Evolutionary conservation across 2,888 invertebrate genomes (phyloP).

Genomic region (Criorhina ranunculi): DNA sequence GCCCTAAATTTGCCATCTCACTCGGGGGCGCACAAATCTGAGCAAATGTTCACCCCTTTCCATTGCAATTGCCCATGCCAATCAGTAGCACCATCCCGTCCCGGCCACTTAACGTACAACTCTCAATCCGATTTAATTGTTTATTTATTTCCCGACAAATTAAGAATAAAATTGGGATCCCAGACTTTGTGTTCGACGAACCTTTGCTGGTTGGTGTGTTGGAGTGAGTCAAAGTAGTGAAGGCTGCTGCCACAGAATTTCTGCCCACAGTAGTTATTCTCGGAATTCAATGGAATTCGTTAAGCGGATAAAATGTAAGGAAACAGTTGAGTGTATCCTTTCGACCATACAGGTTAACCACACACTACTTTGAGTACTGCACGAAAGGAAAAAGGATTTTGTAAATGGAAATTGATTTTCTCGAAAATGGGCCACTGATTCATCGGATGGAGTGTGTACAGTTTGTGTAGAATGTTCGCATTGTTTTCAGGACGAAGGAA

Average conservation of each 20-base stretch:
- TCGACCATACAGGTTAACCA: conserved; percentile 15
- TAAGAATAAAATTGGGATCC: conserved; percentile 36
- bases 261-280: conserved; percentile 5
- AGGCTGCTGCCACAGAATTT: conserved; percentile 11
- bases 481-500: conserved; percentile 7
- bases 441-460: background rate
- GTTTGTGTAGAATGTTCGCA: conserved; percentile 24
- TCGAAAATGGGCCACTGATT: conserved; percentile 17
- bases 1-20: conserved; percentile 54
- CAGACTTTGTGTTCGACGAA: background rate
- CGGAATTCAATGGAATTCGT: conserved; percentile 29
- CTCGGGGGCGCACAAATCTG: conserved; percentile 33
- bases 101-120: conserved; percentile 30
- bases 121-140: conserved; percentile 58
- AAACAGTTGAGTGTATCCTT: conserved; percentile 13
- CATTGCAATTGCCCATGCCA: conserved; percentile 4
- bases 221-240: background rate
- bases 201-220: too few species aligned
- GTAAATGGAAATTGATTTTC: conserved; percentile 44
- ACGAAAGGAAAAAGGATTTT: conserved; percentile 4
- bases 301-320: conserved; percentile 26
- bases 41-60: conserved; percentile 21
- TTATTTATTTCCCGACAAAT: conserved; percentile 64
- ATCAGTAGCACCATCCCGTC: conserved; percentile 34
- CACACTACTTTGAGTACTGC: background rate